phyloP scores from a whole-genome alignment of 2,113 vertebrate species.

The Cettia cetti region DNA sequence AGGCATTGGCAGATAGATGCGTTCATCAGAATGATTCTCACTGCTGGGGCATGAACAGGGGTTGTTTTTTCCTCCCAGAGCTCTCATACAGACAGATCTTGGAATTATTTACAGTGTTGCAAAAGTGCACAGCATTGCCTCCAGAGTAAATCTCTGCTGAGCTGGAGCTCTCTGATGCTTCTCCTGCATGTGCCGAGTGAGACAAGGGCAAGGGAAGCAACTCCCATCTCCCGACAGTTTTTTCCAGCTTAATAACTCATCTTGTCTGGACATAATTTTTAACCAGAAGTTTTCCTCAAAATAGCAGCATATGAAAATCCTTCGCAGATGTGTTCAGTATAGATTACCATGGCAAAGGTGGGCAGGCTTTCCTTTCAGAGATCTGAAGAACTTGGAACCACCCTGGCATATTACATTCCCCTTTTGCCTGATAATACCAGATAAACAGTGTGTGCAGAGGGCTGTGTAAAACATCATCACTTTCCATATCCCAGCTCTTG shows the following conservation, averaged over 20 bases:
- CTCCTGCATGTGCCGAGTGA: not conserved
- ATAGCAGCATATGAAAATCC: not conserved
- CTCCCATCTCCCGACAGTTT: not conserved
- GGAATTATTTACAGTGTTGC: not conserved
- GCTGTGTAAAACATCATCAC: not conserved
- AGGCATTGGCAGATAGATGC: not conserved
- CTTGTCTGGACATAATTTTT: not conserved
- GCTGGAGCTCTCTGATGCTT: not conserved
- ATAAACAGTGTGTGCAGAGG: not conserved
- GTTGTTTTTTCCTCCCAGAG: not conserved
- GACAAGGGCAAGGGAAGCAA: not conserved
- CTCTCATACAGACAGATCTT: not conserved
- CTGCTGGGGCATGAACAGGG: not conserved
- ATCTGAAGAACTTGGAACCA: not conserved
- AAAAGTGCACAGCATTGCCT: not conserved
- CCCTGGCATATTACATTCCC: not conserved
- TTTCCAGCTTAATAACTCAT: not conserved
- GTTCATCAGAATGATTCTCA: not conserved
- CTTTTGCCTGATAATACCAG: not conserved
- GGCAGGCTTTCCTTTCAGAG: not conserved
- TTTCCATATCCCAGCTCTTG: not conserved
- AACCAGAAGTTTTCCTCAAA: not conserved
- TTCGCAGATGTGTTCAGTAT: not conserved
- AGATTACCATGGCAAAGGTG: not conserved
- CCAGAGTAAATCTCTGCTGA: not conserved